Evolutionary conservation across 2,113 vertebrate genomes (phyloP), one percentile per base, ranked within the genome.

Genomic region (Uropsilus gracilis): DNA sequence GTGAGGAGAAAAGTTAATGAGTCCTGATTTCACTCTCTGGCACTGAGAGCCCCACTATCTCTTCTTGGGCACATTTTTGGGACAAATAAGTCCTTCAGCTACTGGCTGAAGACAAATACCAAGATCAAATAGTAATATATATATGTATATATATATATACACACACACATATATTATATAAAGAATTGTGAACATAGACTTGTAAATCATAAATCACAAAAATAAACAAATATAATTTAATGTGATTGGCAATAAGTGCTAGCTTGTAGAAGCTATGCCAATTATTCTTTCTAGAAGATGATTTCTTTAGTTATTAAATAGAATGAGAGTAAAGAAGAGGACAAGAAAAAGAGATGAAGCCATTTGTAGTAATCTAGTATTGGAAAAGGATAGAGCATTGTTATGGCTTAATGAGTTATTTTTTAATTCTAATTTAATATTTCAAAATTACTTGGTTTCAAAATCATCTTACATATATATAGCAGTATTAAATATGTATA

Each of bases 241-340:
- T 17, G 30, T 63, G 8, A 4, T n/a, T 39, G 71, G 6, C 13
- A 75, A 32, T 24, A 6, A 28, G 17, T 9, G 69, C 3, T 12
- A 59, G 30, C 12, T 75, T 57, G 9, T 44, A 83, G 88, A 81
- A 59, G 26, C 59, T 22, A 90, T 17, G 7, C 44, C 4, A 80
- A 3, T 71, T 87, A 34, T 72, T 69, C 11, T 73, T 80, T 69
- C 87, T 24, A 87, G 24, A 4, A 71, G 90, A 85, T 61, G 18
- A 34, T 8, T 1, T 37, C n/a, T 76, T 39, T 5, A 88, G 39
- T 61, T 34, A 69, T 30, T 73, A 7, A 69, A 44, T 0, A 26
- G 1, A 61, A 20, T 46, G 30, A 71, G 6, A 86, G 5, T 39
- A 5, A 57, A 22, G 61, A 3, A 26, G 1, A 73, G 5, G 46